A percentile compares a stretch with the other conserved stretches of the same genome.
Conservation (phyloP, 1,140 invertebrate species). For the Panagrolaimus sp. region DNA sequence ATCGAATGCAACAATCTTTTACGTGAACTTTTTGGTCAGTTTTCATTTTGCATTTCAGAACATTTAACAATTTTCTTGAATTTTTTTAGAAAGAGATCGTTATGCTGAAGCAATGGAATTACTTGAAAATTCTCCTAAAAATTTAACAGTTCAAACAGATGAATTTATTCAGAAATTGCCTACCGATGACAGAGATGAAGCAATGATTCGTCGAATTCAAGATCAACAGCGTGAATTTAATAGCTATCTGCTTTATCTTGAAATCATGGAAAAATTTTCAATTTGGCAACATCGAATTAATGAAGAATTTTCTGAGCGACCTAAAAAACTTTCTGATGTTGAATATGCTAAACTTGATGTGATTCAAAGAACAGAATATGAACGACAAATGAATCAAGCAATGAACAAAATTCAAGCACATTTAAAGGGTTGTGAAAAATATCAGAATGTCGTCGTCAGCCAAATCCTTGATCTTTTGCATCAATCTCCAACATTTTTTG, state of each 20-base stretch:
- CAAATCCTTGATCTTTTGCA: not conserved
- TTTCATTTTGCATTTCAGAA: too few relatives aligned
- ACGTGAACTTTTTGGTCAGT: not conserved
- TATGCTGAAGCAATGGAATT: not conserved
- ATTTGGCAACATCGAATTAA: not conserved
- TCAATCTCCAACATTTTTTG: not conserved
- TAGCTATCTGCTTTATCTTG: not conserved
- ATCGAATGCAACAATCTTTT: not conserved
- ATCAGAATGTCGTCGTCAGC: not conserved
- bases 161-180: not conserved
- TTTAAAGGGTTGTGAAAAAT: not conserved
- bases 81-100: not conserved
- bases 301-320: not conserved
- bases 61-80: too few relatives aligned
- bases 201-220: not conserved
- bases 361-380: not conserved
- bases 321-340: not conserved
- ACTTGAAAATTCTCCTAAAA: not conserved
- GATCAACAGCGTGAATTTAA: not conserved
- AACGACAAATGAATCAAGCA: not conserved
- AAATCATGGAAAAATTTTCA: conserved; percentile 4
- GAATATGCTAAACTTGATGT: not conserved
- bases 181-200: not conserved
- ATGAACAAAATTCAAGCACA: not conserved
- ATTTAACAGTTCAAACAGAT: not conserved